Base-by-base conservation (phyloP, 2,888 invertebrate genomes). In the Microctonus hyperodae region DNA sequence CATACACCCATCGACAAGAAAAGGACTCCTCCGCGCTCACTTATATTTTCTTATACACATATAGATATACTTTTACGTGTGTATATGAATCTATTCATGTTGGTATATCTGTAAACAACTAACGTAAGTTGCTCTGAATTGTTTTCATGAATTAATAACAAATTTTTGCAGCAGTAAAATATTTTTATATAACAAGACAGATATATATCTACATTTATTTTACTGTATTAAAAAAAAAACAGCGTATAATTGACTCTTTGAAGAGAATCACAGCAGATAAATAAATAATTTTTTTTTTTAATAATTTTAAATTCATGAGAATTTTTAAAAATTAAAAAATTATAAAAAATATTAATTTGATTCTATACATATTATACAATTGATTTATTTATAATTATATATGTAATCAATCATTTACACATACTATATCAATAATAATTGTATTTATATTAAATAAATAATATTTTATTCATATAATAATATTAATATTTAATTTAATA, bases 121-220 rank as follows among this genome's bases (percentile, higher is more conserved):
- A 44, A 44, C 44, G 44, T 44, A 16, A 16, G 7, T n/a, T 44
- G 16, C 20, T 1, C 44, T 9, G 51, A 66, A 66, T 61, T 66
- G 62, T 66, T 66, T 56, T 66, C 66, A 66, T 66, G 66, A 66
- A 66, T 66, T 66, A 66, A 66, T 66, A 61, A 66, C 61, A 61
- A 61, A 66, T 57, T 48, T 61, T 62, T 66, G 48, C 28, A 53
- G 31, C 55, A 28, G 31, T 28, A 55, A 55, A 31, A 31, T 31
- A 16, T 55, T 35, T n/a, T 61, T 61, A 50, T 60, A 56, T 44
- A 61, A 56, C 53, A 16, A 50, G 56, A 20, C 16, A 44, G 16
- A 44, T 44, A 16, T n/a, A 53, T 53, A 11, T 28, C 3, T 28
- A 4, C 28, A n/a, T 37, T 37, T 37, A 1, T 5, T n/a, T n/a